phyloP scores from a whole-genome alignment of 2,113 vertebrate genomes.

The Asarcornis scutulata region DNA sequence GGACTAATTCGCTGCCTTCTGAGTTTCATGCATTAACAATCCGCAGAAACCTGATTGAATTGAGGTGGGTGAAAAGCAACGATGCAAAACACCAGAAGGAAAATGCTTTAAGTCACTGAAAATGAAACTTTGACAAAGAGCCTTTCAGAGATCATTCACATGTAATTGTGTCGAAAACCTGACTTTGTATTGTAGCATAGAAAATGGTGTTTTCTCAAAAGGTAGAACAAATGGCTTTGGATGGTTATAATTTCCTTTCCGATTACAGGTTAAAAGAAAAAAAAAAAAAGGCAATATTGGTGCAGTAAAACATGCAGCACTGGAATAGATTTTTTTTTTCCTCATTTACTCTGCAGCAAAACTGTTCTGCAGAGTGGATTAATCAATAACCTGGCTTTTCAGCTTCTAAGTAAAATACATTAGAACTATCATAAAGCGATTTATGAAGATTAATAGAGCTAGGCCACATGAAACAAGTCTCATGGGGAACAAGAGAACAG shows the following conservation, averaged over 20 bases:
- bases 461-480: not conserved
- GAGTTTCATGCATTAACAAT: not conserved
- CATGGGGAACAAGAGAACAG: not conserved
- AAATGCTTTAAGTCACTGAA: not conserved
- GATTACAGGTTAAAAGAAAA: not conserved
- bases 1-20: not conserved
- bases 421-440: not conserved
- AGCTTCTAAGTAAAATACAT: slow-evolving; percentile 8
- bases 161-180: not conserved
- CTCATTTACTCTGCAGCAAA: not conserved
- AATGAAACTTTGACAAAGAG: slow-evolving; percentile 18
- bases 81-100: not conserved
- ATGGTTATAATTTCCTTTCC: slow-evolving; percentile 11
- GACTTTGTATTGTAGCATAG: not conserved
- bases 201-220: not conserved
- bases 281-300: slow-evolving; percentile 17
- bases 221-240: not conserved
- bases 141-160: not conserved
- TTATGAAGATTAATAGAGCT: slow-evolving; percentile 1
- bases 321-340: not conserved
- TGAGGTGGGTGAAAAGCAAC: not conserved
- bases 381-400: not conserved
- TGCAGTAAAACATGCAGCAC: not conserved
- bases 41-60: not conserved
- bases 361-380: not conserved